Evolutionary conservation across 2,888 invertebrate species (phyloP).

Genomic region (Hartigia nigra): DNA sequence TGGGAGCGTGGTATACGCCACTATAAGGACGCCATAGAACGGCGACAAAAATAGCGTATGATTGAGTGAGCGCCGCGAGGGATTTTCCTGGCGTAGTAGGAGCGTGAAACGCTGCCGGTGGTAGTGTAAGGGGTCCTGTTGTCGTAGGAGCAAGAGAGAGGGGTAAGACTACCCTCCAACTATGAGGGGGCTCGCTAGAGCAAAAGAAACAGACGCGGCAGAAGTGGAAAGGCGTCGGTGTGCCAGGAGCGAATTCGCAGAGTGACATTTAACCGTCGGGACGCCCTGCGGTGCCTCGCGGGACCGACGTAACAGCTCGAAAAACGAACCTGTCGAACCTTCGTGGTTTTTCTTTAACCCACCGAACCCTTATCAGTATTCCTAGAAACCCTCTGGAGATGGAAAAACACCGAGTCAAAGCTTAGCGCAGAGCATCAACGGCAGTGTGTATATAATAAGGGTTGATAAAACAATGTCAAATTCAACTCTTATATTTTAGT

Average conservation of each 20-base stretch:
- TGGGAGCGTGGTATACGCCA: not conserved
- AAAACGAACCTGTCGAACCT: conserved; percentile 31
- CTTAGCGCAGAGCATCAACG: not conserved
- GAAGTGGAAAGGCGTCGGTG: not conserved
- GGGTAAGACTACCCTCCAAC: not conserved
- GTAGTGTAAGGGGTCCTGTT: not conserved
- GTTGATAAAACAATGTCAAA: not conserved
- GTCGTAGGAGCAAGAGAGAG: not conserved
- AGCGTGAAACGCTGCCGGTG: not conserved
- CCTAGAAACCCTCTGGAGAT: not conserved
- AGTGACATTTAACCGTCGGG: conserved; percentile 45
- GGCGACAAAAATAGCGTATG: conserved; percentile 62
- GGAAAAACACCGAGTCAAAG: not conserved
- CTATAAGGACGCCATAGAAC: conserved; percentile 23
- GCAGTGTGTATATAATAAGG: not conserved
- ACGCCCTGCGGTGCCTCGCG: conserved; percentile 35
- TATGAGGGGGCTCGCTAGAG: not conserved
- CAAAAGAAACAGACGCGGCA: not conserved
- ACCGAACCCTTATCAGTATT: not conserved
- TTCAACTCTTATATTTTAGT: no score
- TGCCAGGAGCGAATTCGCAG: conserved; percentile 7
- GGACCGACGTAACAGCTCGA: conserved; percentile 28
- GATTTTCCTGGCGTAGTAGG: conserved; percentile 42
- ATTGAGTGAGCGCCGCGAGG: conserved; percentile 61
- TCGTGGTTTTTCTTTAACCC: not conserved